Conservation (phyloP, 2,113 vertebrate species). For the Circaetus cinerascens region DNA sequence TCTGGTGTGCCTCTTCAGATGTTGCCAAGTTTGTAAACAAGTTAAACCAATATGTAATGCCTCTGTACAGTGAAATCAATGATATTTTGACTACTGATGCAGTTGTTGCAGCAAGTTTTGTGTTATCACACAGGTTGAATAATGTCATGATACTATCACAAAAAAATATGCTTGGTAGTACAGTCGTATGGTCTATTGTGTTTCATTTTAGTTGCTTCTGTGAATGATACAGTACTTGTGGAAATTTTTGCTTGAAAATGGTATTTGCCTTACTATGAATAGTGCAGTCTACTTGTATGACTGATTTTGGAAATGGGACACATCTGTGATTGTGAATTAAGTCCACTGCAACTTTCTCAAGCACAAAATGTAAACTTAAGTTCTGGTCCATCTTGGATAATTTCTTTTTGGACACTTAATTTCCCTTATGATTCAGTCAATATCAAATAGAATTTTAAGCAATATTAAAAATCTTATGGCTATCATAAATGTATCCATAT, state of each 20-base stretch:
- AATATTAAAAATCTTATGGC: fast-evolving
- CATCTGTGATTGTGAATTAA: neutral
- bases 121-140: neutral
- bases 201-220: neutral
- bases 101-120: neutral
- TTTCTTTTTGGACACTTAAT: neutral
- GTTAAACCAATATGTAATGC: neutral
- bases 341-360: neutral
- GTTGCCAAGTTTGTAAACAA: neutral
- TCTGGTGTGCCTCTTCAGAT: neutral
- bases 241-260: neutral
- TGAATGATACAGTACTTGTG: neutral
- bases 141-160: neutral
- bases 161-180: neutral
- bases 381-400: neutral
- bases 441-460: neutral
- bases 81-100: neutral
- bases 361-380: neutral
- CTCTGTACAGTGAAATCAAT: neutral
- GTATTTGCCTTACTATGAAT: neutral
- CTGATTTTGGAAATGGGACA: neutral
- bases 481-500: neutral
- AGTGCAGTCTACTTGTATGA: neutral
- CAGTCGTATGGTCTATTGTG: neutral
- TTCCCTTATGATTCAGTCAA: neutral